These are phyloP conservation scores for Spheniscus humboldti DNA, from an alignment of 2,797 vertebrate genomes.

Conservation along the genomic window DNA sequence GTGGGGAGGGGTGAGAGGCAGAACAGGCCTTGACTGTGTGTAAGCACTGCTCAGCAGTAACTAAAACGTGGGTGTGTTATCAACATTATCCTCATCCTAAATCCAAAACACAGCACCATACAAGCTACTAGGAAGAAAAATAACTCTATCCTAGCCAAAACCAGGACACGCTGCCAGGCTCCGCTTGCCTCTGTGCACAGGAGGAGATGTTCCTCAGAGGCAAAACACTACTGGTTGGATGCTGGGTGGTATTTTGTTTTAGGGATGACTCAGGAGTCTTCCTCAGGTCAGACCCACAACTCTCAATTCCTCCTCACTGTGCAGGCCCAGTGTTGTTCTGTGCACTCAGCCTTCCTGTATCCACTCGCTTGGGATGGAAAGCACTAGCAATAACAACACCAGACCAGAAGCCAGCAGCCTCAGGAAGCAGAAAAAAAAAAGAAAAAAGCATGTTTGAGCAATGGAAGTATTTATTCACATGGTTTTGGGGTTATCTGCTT, in stretches of 20 bases:
- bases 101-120: no score
- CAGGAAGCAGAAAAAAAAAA: neutral
- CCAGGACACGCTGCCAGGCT: neutral
- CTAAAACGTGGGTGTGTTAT: no score
- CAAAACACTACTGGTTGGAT: rapidly evolving
- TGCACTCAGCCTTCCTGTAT: neutral
- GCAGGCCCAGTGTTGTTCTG: no score
- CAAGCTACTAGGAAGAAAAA: no score
- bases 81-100: no score
- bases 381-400: rapidly evolving
- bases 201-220: neutral
- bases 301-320: neutral
- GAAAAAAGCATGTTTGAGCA: neutral
- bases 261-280: neutral
- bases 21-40: no score
- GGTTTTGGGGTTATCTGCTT: neutral
- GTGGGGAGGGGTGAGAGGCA: no score
- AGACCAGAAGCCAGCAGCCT: neutral
- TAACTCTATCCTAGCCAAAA: no score
- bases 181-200: neutral
- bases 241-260: neutral
- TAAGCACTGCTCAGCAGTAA: no score
- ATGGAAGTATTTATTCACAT: neutral
- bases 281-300: neutral
- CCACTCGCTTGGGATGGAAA: neutral